Evolutionary conservation across 2,888 invertebrate genomes (phyloP).

Genomic region (Polydrusus tereticollis): DNA sequence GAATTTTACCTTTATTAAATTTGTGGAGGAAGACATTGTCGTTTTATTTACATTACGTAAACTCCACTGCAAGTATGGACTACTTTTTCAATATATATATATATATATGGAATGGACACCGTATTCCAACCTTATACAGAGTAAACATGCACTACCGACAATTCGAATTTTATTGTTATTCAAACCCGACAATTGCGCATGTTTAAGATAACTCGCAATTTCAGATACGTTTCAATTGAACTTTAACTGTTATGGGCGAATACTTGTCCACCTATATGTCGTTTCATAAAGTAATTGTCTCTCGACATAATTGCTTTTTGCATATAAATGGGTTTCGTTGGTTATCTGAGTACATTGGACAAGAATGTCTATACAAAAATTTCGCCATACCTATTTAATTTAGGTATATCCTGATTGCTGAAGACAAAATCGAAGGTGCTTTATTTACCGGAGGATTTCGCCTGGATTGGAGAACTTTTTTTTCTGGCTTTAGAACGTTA

Average conservation of each 20-base stretch:
- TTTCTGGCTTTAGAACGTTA: too few relatives aligned
- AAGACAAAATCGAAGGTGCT: too few relatives aligned
- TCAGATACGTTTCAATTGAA: conserved; percentile 61
- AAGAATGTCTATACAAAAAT: too few relatives aligned
- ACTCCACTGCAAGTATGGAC: too few relatives aligned
- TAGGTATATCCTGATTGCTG: too few relatives aligned
- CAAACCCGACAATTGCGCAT: conserved; percentile 61
- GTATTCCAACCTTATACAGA: conserved; percentile 28
- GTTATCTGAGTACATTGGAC: not conserved
- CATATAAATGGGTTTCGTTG: not conserved
- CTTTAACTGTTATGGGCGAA: conserved; percentile 40
- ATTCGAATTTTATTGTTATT: conserved; percentile 60
- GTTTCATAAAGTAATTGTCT: conserved; percentile 17
- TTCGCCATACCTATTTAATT: too few relatives aligned
- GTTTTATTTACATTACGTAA: too few relatives aligned
- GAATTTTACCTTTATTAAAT: too few relatives aligned
- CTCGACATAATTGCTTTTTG: not conserved
- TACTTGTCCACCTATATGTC: conserved; percentile 24
- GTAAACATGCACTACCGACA: conserved; percentile 28
- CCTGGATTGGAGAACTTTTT: too few relatives aligned
- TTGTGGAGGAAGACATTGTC: too few relatives aligned
- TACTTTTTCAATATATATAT: too few relatives aligned
- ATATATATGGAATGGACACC: conserved; percentile 21
- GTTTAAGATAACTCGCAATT: conserved; percentile 62
- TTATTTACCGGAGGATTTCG: too few relatives aligned